Conservation (phyloP, 2,797 vertebrate genomes). For the Otolemur crassicaudatus region DNA sequence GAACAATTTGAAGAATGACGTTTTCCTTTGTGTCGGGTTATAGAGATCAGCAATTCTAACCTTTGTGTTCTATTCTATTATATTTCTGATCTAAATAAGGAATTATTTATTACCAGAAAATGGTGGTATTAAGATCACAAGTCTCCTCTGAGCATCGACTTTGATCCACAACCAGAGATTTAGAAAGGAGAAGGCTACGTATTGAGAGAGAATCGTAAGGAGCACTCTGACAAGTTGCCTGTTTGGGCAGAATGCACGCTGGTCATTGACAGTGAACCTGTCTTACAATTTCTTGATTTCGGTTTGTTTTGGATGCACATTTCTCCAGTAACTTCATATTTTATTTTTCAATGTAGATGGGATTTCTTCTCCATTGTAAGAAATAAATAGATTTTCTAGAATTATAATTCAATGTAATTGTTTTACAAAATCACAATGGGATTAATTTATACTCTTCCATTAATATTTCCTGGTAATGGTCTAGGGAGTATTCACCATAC, state of each 20-base stretch:
- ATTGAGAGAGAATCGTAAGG: conserved; percentile 54
- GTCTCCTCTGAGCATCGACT: neutral
- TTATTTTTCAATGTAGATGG: conserved; percentile 64
- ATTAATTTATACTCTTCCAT: conserved; percentile 19
- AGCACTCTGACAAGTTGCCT: conserved; percentile 72
- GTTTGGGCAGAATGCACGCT: conserved; percentile 70
- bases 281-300: conserved; percentile 73
- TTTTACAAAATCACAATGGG: neutral
- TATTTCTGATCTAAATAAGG: conserved; percentile 71
- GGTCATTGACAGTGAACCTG: conserved; percentile 66
- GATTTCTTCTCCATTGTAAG: conserved; percentile 72
- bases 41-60: conserved; percentile 53
- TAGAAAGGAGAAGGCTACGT: conserved; percentile 27
- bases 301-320: conserved; percentile 64
- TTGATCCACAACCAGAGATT: conserved; percentile 61
- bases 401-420: conserved; percentile 26
- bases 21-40: conserved; percentile 61
- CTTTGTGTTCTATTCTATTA: conserved; percentile 63
- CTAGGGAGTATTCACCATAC: neutral
- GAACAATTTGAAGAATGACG: conserved; percentile 66
- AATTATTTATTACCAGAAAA: conserved; percentile 73
- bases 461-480: neutral
- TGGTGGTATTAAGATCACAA: conserved; percentile 66
- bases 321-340: conserved; percentile 67
- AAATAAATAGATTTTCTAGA: conserved; percentile 70